These are phyloP conservation scores for Clanis bilineata DNA, from an alignment of 2,888 invertebrate genomes.

Conservation along the genomic window DNA sequence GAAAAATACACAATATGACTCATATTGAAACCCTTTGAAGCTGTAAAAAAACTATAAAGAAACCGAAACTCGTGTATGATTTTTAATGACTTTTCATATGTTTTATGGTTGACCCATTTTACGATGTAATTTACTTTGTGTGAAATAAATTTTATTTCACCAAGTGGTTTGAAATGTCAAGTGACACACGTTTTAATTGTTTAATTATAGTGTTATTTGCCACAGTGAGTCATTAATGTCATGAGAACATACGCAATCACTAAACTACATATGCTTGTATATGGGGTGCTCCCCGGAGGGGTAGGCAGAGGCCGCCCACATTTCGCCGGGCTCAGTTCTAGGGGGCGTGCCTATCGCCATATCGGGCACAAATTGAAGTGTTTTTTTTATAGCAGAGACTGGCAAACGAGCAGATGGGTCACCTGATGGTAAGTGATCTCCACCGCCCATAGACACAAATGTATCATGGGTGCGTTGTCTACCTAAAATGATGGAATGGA, in stretches of 20 bases:
- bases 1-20: not conserved
- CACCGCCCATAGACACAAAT: too few species aligned
- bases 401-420: too few species aligned
- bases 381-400: too few species aligned
- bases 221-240: not conserved
- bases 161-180: not conserved
- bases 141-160: not conserved
- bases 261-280: not conserved
- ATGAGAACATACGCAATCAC: not conserved
- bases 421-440: too few species aligned
- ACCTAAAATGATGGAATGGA: too few species aligned
- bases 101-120: slow-evolving; percentile 5
- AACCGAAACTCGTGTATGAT: not conserved
- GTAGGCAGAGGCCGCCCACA: too few species aligned
- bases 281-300: too few species aligned
- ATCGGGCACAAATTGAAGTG: too few species aligned
- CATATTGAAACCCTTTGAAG: not conserved
- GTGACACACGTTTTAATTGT: not conserved
- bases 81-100: not conserved
- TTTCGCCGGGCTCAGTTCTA: too few species aligned
- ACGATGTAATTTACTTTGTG: not conserved
- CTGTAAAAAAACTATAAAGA: not conserved
- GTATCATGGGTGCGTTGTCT: too few species aligned
- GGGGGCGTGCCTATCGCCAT: too few species aligned
- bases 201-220: not conserved